Conservation (phyloP, 2,113 vertebrate genomes). For the Collichthys lucidus region DNA sequence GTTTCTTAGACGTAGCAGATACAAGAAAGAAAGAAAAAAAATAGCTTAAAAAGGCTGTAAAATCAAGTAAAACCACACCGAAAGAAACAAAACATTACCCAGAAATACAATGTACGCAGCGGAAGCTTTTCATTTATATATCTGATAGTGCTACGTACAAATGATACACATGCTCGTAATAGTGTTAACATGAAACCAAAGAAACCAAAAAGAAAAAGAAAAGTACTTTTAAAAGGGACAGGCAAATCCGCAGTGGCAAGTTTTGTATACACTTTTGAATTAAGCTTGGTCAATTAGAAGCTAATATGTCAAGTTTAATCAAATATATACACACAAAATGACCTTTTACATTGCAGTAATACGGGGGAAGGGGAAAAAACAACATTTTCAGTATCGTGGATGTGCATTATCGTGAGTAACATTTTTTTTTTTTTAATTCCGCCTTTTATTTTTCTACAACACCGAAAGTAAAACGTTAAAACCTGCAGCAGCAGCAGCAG, state of each 20-base stretch:
- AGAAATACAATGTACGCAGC: constrained; percentile 36
- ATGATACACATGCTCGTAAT: constrained; percentile 35
- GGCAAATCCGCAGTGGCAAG: constrained; percentile 51
- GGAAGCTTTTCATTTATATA: constrained; percentile 25
- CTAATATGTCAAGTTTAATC: constrained; percentile 17
- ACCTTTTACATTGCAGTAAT: not conserved
- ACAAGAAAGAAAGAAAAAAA: constrained; percentile 16
- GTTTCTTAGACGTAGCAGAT: not conserved
- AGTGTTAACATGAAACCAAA: constrained; percentile 36
- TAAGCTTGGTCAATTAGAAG: constrained; percentile 9
- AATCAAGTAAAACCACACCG: constrained; percentile 49
- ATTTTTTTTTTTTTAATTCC: not conserved
- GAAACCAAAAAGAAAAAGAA: not conserved
- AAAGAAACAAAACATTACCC: not conserved
- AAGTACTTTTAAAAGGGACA: constrained; percentile 30
- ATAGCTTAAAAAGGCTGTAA: constrained; percentile 37
- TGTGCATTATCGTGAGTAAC: constrained; percentile 13
- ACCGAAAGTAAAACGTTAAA: not conserved
- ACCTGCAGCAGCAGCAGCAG: not conserved
- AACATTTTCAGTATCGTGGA: constrained; percentile 21
- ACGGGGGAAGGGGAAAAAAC: not conserved
- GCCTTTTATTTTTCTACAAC: not conserved
- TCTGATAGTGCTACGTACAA: constrained; percentile 26
- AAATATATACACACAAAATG: constrained; percentile 32
- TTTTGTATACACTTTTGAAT: not conserved